phyloP scores from a whole-genome alignment of 2,113 vertebrate species.

The Boleophthalmus pectinirostris region DNA sequence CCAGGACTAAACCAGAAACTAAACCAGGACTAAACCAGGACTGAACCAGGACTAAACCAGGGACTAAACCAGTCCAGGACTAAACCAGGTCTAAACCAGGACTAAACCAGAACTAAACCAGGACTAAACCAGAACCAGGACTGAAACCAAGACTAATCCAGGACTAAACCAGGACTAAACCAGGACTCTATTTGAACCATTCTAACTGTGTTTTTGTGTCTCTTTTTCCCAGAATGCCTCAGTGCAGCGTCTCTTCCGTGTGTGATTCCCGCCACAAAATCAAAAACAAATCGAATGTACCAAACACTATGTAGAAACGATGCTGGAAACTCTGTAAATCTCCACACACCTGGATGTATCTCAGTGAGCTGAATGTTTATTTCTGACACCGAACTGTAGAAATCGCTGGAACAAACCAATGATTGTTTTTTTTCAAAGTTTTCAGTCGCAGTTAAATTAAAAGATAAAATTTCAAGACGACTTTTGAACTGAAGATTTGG shows the following conservation, averaged over 20 bases:
- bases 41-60: conserved; percentile 3
- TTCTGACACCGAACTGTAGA: background rate
- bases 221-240: conserved; percentile 2
- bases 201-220: background rate
- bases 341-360: background rate
- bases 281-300: background rate
- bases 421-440: background rate
- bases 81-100: background rate
- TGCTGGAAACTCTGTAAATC: background rate
- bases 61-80: too few species aligned
- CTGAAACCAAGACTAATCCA: background rate
- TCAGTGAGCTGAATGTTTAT: background rate
- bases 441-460: background rate
- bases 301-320: background rate
- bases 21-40: background rate
- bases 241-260: background rate
- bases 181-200: background rate
- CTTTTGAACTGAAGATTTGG: background rate
- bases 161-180: conserved; percentile 3
- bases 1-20: background rate
- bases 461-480: background rate
- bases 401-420: background rate
- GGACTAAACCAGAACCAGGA: background rate
- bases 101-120: background rate
- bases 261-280: background rate